Conservation (phyloP, 1,140 invertebrate species). For the Trinorchestia longiramus region DNA sequence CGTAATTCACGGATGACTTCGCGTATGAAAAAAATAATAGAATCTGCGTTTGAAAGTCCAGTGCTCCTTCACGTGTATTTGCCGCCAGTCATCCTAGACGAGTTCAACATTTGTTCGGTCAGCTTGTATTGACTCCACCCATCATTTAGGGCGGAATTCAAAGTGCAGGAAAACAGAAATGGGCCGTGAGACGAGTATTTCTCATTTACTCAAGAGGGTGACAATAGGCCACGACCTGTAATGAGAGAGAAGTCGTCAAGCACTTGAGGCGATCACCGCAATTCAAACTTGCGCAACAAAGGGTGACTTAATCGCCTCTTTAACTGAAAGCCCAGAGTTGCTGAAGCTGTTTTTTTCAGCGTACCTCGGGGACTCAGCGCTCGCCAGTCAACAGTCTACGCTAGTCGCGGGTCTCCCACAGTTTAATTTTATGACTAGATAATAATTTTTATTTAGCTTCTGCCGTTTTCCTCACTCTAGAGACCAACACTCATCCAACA, state of each 20-base stretch:
- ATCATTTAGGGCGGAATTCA: slow-evolving; percentile 11
- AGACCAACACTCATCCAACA: not conserved
- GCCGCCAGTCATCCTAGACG: not conserved
- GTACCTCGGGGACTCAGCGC: not conserved
- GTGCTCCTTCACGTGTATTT: not conserved
- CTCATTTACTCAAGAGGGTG: not conserved
- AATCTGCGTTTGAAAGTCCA: not conserved
- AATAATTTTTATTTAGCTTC: not conserved
- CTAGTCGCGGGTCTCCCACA: not conserved
- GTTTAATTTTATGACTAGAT: not conserved
- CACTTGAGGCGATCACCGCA: not conserved
- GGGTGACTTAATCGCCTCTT: not conserved
- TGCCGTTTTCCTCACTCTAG: not conserved
- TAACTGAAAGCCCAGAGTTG: not conserved
- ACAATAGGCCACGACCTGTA: not conserved
- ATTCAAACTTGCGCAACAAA: not conserved
- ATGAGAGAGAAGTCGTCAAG: not conserved
- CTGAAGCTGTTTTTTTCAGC: not conserved
- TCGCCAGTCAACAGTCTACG: not conserved
- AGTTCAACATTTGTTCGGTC: slow-evolving; percentile 21
- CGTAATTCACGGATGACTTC: not conserved
- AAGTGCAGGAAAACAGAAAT: not conserved
- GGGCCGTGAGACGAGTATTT: not conserved
- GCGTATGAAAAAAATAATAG: not conserved
- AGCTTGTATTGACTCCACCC: slow-evolving; percentile 21